Conservation (phyloP, 2,113 vertebrate genomes). For the Oceanodroma tethys region DNA sequence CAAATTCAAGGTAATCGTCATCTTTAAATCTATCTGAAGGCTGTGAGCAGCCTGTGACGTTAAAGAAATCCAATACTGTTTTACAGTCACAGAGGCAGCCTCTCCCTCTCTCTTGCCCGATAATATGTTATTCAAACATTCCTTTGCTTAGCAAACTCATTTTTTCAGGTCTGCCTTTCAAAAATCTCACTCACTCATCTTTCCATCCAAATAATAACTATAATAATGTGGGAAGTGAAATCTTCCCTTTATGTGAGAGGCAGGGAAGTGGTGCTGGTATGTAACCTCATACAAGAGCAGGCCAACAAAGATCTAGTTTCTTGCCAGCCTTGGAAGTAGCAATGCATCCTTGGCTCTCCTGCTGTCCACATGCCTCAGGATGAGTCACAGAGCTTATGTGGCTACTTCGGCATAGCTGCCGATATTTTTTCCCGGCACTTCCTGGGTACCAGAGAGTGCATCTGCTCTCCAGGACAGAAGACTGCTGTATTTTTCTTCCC, state of each 20-base stretch:
- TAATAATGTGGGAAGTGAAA: background rate
- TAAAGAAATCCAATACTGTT: background rate
- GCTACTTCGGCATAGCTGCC: background rate
- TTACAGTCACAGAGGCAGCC: background rate
- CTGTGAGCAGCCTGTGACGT: background rate
- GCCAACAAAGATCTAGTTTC: background rate
- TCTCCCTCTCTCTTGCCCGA: background rate
- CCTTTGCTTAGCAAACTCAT: background rate
- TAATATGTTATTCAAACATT: background rate
- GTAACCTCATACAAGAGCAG: background rate
- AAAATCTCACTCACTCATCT: background rate
- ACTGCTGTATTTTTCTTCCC: background rate
- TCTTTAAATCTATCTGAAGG: background rate
- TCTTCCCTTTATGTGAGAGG: background rate
- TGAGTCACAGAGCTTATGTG: background rate
- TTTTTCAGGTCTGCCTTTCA: background rate
- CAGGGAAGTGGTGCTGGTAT: background rate
- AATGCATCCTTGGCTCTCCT: background rate
- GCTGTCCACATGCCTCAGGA: background rate
- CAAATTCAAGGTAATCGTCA: constrained; percentile 75
- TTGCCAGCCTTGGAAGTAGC: background rate
- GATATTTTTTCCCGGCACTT: background rate
- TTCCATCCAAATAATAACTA: background rate
- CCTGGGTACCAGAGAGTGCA: background rate
- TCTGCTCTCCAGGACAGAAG: background rate